Conservation (phyloP, 2,113 vertebrate genomes). For the Megaceryle torquata region DNA sequence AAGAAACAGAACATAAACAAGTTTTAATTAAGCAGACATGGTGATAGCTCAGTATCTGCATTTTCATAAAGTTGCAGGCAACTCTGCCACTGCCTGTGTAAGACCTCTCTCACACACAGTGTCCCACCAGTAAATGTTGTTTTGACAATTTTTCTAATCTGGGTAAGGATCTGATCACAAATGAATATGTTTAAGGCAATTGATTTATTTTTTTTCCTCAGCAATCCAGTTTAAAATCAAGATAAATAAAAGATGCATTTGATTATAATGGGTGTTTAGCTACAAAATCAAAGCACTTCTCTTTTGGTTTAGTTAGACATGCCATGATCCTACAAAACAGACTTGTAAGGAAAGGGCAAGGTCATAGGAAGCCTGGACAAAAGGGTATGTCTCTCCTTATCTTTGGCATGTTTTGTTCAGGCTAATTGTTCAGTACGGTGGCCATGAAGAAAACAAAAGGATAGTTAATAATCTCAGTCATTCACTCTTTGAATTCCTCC, state of each 20-base stretch:
- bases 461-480: neutral
- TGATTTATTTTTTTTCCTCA: neutral
- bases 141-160: neutral
- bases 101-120: neutral
- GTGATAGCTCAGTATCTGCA: neutral
- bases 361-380: neutral
- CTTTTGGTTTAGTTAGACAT: neutral
- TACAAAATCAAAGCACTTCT: neutral
- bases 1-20: constrained; percentile 56
- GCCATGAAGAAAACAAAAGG: neutral
- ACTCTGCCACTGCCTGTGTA: neutral
- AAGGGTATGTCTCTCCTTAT: neutral
- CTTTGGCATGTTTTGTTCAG: neutral
- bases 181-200: neutral
- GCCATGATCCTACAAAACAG: neutral
- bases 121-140: neutral
- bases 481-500: neutral
- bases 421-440: neutral
- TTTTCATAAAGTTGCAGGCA: constrained; percentile 34
- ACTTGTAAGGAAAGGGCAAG: neutral
- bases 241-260: neutral
- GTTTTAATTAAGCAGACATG: constrained; percentile 36
- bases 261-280: neutral
- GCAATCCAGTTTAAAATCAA: neutral
- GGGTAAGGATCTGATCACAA: neutral